These are phyloP conservation scores for Oceanodroma tethys DNA, from an alignment of 2,113 vertebrate species.

Conservation along the genomic window DNA sequence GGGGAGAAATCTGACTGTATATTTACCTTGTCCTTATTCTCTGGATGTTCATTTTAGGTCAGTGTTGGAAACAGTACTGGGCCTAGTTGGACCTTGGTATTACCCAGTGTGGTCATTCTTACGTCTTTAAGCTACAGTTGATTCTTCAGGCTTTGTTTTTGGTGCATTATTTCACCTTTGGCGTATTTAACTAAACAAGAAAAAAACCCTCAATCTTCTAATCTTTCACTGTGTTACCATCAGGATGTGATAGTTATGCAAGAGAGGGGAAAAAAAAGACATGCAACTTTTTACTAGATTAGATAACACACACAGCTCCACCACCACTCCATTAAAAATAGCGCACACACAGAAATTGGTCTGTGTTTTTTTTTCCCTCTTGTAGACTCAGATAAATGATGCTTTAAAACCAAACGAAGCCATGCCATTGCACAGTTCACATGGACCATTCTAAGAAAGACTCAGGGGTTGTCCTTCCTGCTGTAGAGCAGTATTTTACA, in stretches of 20 bases:
- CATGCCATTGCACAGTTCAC: rapidly evolving
- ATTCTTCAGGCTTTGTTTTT: background rate
- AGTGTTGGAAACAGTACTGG: background rate
- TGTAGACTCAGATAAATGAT: background rate
- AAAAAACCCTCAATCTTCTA: background rate
- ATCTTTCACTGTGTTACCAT: background rate
- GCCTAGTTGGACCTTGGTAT: background rate
- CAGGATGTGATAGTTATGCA: background rate
- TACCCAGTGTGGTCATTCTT: background rate
- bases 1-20: background rate
- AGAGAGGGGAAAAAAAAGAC: background rate
- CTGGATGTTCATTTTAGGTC: background rate
- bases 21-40: background rate
- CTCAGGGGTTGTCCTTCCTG: background rate
- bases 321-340: constrained; percentile 29
- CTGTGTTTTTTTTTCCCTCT: background rate
- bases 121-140: background rate
- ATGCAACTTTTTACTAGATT: background rate
- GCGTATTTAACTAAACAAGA: background rate
- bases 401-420: background rate
- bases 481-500: background rate
- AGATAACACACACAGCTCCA: background rate
- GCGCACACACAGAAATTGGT: background rate
- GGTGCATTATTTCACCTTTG: background rate
- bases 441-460: background rate